A percentile compares a stretch with the other conserved stretches of the same genome.
These are phyloP conservation scores for Atta colombica DNA, from an alignment of 1,140 invertebrate genomes.

Conservation along the genomic window DNA sequence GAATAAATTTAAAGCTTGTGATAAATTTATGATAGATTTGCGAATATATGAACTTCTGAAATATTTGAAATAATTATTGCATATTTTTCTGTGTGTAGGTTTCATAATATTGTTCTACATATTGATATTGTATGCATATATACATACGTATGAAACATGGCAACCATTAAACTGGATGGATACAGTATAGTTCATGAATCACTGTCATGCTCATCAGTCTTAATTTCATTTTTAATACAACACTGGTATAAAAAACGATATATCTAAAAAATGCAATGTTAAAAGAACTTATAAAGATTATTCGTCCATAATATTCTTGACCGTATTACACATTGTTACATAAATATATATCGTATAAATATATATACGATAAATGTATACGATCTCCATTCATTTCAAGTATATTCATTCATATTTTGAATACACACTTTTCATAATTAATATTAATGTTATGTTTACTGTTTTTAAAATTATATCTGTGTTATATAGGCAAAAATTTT, in stretches of 20 bases:
- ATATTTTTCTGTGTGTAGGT: too few species aligned
- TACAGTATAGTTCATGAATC: conserved; percentile 16
- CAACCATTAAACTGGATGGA: conserved; percentile 30
- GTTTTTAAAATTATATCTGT: conserved; percentile 5
- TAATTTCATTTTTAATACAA: conserved; percentile 26
- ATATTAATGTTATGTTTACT: neutral
- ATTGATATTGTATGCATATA: conserved; percentile 17
- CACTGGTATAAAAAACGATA: conserved; percentile 19
- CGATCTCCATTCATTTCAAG: neutral
- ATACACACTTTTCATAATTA: neutral
- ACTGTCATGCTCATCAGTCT: conserved; percentile 45
- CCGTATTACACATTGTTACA: neutral
- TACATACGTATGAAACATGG: conserved; percentile 23
- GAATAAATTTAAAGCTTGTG: too few species aligned
- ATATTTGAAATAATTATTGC: too few species aligned
- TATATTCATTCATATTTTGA: neutral
- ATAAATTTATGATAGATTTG: too few species aligned
- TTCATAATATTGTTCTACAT: neutral
- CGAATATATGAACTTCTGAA: too few species aligned
- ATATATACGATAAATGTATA: neutral
- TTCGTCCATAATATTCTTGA: neutral
- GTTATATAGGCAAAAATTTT: neutral
- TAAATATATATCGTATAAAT: neutral
- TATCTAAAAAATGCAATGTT: neutral
- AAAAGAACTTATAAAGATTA: neutral